Evolutionary conservation across 2,797 vertebrate species (phyloP), one percentile per base, ranked within the genome.

Genomic region (Anguilla pacifica): DNA sequence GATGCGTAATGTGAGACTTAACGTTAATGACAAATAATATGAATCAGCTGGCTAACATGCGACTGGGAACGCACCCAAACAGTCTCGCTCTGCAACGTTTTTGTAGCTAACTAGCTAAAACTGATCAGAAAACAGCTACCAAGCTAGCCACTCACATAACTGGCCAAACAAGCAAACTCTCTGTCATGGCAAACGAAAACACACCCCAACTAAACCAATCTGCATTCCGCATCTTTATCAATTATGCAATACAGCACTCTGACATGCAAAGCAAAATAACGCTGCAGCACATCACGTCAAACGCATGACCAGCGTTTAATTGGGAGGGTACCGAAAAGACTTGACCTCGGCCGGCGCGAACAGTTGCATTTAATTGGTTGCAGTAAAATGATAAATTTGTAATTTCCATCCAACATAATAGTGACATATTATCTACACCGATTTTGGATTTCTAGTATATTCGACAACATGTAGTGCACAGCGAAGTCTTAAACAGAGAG

Each of bases 161-260:
- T 15, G 35, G 5, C 35, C 35, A 43, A 77, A 43, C 74, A 43
- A 15, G n/a, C 9, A 31, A 72, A 35, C 28, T 72, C n/a, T n/a
- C 74, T n/a, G 79, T 51, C 51, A 22, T n/a, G 2, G 46, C 13
- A 25, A 11, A 22, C 79, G 2, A n/a, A 64, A 4, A 35, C 17
- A 7, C 46, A 46, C n/a, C 17, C 11, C 61, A 55, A 31, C 46
- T 53, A 51, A 49, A 72, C 61, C 59, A 82, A 61, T 70, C 81
- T 51, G 61, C 81, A 67, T 53, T 83, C 86, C 59, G 86, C 86
- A 87, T 46, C 77, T 46, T 67, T 55, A 84, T 84, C 82, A 87
- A 84, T 84, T 84, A 87, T 84, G 86, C 86, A 87, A 55, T 51
- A 15, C 82, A 31, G n/a, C 86, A 70, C 49, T 72, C 31, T 84